phyloP scores from a whole-genome alignment of 2,888 invertebrate genomes.

The Vesta saturnalis region DNA sequence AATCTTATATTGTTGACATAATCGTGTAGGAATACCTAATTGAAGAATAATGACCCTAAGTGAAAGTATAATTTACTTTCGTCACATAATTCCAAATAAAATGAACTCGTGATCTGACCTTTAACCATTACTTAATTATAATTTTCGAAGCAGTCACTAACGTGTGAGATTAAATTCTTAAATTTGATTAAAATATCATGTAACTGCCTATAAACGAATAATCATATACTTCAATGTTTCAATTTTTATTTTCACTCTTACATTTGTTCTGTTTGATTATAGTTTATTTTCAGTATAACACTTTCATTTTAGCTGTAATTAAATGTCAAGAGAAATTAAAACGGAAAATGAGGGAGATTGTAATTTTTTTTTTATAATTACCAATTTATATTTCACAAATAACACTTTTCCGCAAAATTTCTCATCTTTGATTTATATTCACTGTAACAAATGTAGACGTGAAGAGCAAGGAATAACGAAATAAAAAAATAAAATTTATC shows the following conservation, averaged over 20 bases:
- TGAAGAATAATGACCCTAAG: slow-evolving; percentile 38
- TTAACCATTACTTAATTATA: neutral
- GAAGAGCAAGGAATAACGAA: neutral
- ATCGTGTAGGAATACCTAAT: slow-evolving; percentile 11
- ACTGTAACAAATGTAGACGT: slow-evolving; percentile 3
- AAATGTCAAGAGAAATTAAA: no score
- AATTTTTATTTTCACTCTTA: neutral
- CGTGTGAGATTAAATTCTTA: neutral
- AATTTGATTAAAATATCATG: neutral
- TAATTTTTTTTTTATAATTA: neutral
- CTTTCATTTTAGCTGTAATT: no score
- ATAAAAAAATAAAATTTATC: slow-evolving; percentile 9
- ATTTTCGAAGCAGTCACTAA: neutral
- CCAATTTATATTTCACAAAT: neutral
- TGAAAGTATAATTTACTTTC: slow-evolving; percentile 47
- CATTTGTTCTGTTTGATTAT: no score
- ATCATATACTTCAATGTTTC: neutral
- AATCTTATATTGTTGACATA: slow-evolving; percentile 15
- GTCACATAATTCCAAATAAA: neutral
- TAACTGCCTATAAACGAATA: neutral
- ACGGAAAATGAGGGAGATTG: no score
- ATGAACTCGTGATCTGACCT: slow-evolving; percentile 1
- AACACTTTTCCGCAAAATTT: neutral
- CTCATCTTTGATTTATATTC: slow-evolving; percentile 2
- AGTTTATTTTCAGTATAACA: neutral